These are phyloP conservation scores for Neolamprologus cancellatus DNA, from an alignment of 2,113 vertebrate genomes.

Conservation along the genomic window DNA sequence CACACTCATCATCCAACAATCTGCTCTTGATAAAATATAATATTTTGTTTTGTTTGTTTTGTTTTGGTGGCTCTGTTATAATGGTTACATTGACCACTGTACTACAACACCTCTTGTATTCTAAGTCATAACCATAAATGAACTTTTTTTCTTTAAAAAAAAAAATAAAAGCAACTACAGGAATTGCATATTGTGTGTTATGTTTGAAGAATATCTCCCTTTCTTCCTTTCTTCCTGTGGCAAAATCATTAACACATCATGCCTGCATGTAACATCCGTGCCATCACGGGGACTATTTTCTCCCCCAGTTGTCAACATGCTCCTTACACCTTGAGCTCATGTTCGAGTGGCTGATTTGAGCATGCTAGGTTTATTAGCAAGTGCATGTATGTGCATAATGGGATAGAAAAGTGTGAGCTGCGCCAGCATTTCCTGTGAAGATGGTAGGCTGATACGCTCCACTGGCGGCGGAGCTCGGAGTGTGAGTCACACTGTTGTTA, in stretches of 20 bases:
- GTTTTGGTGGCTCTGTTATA: neutral
- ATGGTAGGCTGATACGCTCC: conserved; percentile 51
- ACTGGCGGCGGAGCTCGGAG: conserved; percentile 15
- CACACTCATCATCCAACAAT: neutral
- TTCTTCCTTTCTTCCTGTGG: neutral
- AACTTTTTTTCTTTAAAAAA: neutral
- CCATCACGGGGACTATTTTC: neutral
- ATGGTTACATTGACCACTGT: neutral
- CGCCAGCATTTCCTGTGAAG: conserved; percentile 37
- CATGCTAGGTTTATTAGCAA: conserved; percentile 23
- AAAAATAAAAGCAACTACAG: neutral
- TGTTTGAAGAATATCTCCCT: neutral
- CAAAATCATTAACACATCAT: neutral
- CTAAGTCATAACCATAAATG: neutral
- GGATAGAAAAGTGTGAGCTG: conserved; percentile 24
- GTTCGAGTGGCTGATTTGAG: conserved; percentile 33
- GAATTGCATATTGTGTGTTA: neutral
- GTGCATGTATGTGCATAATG: conserved; percentile 34
- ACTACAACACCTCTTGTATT: neutral
- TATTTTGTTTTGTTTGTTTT: neutral
- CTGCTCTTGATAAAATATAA: neutral
- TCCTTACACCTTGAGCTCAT: neutral
- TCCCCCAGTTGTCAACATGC: neutral
- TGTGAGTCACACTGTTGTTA: conserved; percentile 42
- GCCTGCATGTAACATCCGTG: neutral